Evolutionary conservation across 2,888 invertebrate genomes (phyloP), one percentile per base, ranked within the genome.

Genomic region (Acrocyrtus sp.): DNA sequence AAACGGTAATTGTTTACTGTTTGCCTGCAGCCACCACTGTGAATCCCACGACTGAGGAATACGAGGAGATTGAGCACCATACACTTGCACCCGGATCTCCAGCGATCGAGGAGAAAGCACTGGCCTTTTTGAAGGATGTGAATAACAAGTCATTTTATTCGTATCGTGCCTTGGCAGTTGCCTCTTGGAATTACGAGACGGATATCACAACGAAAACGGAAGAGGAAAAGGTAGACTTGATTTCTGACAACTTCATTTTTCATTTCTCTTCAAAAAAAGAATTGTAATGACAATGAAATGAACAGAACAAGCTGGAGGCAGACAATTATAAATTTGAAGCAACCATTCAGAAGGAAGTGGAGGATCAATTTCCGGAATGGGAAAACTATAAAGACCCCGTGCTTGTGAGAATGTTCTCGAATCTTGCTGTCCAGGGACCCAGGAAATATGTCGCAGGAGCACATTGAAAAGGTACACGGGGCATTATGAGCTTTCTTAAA

Each of bases 201-300:
- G 69, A 76, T 24, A 74, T 78, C 10, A 76, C 76, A 8, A 43
- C 56, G 17, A 75, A 70, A 26, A 76, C 77, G 15, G 79, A 74
- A 22, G 68, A 69, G 12, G 72, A 61, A 3, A 53, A 47, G 69
- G 48, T 57, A 75, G 41, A 6, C 12, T 22, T 27, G 10, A 41
- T 61, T 12, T 50, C 24, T n/a, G 10, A 4, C 48, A 34, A 50
- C 21, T 19, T 41, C 15, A 43, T 3, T 19, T 61, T 61, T 47
- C 24, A 43, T 43, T 5, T 34, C n/a, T n/a, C n/a, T n/a, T 24
- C 3, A 15, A 17, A 29, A 34, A 39, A 39, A 50, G 8, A 19
- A 6, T 34, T 26, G 34, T 41, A 21, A n/a, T n/a, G n/a, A n/a
- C n/a, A n/a, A n/a, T n/a, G n/a, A n/a, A n/a, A n/a, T 3, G 24